Percentiles rank a stretch among this genome's conserved stretches.
Conservation (phyloP, 2,888 invertebrate genomes). For the Mesochorus sp. region DNA sequence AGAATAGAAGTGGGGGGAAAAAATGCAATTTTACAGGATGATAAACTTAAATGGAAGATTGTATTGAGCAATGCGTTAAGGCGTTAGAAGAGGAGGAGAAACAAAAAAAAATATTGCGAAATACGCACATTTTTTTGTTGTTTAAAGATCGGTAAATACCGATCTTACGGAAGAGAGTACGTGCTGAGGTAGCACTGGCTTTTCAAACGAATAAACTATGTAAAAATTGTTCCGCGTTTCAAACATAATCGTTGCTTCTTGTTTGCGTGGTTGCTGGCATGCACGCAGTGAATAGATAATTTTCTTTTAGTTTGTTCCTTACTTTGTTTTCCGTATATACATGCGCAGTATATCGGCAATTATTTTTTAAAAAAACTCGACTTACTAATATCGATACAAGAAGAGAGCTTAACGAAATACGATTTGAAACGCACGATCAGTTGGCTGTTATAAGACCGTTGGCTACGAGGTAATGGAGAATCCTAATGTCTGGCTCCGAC, state of each 20-base stretch:
- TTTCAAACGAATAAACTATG: conserved; percentile 14
- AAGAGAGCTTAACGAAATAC: conserved; percentile 27
- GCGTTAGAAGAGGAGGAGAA: conserved; percentile 19
- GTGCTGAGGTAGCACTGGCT: conserved; percentile 14
- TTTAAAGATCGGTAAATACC: conserved; percentile 3
- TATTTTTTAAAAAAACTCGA: conserved; percentile 14
- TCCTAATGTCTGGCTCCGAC: conserved; percentile 84
- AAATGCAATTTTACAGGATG: conserved; percentile 28
- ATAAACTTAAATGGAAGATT: conserved; percentile 52
- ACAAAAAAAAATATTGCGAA: conserved; percentile 4
- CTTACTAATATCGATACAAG: conserved; percentile 17
- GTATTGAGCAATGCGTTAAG: conserved; percentile 59
- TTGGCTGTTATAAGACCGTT: conserved; percentile 84
- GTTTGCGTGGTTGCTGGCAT: conserved; percentile 8
- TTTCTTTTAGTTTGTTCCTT: conserved; percentile 4
- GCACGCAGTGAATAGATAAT: conserved; percentile 4
- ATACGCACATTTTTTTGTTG: neutral
- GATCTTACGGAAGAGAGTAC: conserved; percentile 41
- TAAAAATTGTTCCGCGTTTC: conserved; percentile 29
- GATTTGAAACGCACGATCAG: conserved; percentile 61
- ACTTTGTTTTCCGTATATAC: neutral
- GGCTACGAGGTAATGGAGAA: conserved; percentile 84
- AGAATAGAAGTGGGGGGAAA: neutral
- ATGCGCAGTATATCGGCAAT: conserved; percentile 15
- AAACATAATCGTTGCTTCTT: conserved; percentile 11